phyloP scores from a whole-genome alignment of 1,140 invertebrate genomes.

The Neodiprion pinetum region DNA sequence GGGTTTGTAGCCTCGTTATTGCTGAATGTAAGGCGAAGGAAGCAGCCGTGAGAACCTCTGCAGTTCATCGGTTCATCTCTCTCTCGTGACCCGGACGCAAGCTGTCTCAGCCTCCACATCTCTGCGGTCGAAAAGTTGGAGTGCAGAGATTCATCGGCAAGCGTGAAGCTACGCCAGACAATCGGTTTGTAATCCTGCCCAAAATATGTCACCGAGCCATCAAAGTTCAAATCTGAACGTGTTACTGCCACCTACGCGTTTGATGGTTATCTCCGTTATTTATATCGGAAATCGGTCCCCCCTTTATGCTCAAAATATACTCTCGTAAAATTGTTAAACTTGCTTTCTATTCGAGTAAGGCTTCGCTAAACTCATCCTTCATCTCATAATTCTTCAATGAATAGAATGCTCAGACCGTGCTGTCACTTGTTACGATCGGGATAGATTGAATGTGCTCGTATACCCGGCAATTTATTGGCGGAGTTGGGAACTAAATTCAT shows the following conservation, averaged over 20 bases:
- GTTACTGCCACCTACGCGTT: not conserved
- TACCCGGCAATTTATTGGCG: too few species aligned
- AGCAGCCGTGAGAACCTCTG: not conserved
- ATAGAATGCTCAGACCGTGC: not conserved
- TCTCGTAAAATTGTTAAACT: not conserved
- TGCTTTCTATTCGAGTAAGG: not conserved
- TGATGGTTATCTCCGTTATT: not conserved
- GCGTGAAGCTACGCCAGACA: not conserved
- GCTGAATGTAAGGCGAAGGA: not conserved
- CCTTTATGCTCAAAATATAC: not conserved
- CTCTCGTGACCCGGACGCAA: not conserved
- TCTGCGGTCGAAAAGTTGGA: not conserved
- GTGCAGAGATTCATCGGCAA: not conserved
- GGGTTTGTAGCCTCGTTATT: not conserved
- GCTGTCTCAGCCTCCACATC: not conserved
- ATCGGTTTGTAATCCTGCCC: not conserved
- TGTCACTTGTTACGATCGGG: too few species aligned
- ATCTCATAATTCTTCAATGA: not conserved
- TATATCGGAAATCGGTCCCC: not conserved
- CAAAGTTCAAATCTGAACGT: not conserved
- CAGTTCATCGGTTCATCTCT: conserved; percentile 5
- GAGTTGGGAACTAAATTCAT: too few species aligned
- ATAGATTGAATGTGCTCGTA: too few species aligned
- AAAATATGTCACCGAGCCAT: not conserved
- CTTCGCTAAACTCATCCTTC: not conserved